A percentile compares a stretch with the other conserved stretches of the same genome.
Evolutionary conservation across 2,113 vertebrate species (phyloP).

Genomic region (Menura novaehollandiae): DNA sequence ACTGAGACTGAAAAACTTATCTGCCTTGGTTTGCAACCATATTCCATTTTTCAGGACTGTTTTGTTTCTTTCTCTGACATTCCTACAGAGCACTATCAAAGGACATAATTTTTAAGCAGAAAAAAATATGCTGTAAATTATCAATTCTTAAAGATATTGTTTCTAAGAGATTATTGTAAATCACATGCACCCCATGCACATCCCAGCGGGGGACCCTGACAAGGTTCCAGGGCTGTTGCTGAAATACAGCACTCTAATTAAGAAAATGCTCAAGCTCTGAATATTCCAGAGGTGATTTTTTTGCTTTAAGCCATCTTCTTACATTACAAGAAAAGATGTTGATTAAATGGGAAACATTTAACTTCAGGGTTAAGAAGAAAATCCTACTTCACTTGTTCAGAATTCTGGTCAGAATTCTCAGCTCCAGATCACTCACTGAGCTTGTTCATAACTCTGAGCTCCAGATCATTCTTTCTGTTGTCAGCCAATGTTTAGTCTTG

Average conservation of each 20-base stretch:
- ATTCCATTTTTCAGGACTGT: background rate
- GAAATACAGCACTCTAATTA: slow-evolving; percentile 16
- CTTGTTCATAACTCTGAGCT: background rate
- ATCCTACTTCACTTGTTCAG: background rate
- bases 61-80: background rate
- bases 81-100: background rate
- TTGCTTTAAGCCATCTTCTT: background rate
- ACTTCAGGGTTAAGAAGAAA: background rate
- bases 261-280: background rate
- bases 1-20: background rate
- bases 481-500: background rate
- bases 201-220: background rate
- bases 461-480: background rate
- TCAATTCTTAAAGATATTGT: background rate
- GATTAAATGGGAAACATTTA: background rate
- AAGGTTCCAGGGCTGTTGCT: background rate
- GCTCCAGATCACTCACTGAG: background rate
- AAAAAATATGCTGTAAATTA: background rate
- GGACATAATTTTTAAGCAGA: background rate
- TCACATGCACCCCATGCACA: background rate
- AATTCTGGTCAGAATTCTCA: background rate
- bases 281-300: background rate
- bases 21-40: background rate
- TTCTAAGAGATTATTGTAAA: background rate
- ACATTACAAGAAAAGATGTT: background rate